Evolutionary conservation across 1,140 invertebrate species (phyloP).

Genomic region (Philotrypesis tridentata): DNA sequence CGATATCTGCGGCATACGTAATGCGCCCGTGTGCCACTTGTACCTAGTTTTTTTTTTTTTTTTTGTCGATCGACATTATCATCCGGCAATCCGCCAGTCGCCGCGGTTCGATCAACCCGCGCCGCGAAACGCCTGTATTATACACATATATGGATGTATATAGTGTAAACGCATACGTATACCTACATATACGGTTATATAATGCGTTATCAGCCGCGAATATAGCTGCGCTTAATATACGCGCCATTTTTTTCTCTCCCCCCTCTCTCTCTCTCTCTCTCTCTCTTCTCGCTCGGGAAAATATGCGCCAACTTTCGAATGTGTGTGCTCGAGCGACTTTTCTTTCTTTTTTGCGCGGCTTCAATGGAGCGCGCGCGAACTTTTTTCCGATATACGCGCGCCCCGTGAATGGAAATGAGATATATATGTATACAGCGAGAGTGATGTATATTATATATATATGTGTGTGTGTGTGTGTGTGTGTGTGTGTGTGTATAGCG

Average conservation of each 20-base stretch:
- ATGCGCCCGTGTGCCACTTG: slow-evolving; percentile 18
- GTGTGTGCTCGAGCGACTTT: neutral
- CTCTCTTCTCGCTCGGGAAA: no score
- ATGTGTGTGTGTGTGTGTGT: no score
- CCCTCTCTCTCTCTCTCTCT: no score
- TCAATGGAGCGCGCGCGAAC: neutral
- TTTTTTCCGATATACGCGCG: no score
- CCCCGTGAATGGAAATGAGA: no score
- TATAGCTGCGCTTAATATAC: neutral
- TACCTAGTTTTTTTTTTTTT: neutral
- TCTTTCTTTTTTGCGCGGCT: neutral
- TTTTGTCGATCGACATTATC: slow-evolving; percentile 8
- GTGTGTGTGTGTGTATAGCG: neutral
- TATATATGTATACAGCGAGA: no score
- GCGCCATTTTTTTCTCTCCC: no score
- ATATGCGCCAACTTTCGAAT: slow-evolving; percentile 36
- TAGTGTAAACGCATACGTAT: neutral
- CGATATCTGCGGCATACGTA: neutral
- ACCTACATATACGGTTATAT: slow-evolving; percentile 13
- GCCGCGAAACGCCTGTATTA: neutral
- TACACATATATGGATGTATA: no score
- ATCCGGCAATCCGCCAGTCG: slow-evolving; percentile 4
- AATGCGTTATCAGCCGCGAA: slow-evolving; percentile 27
- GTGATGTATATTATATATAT: no score
- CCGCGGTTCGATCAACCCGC: neutral